Conservation (phyloP, 2,888 invertebrate genomes). For the Diarsia dahlii region DNA sequence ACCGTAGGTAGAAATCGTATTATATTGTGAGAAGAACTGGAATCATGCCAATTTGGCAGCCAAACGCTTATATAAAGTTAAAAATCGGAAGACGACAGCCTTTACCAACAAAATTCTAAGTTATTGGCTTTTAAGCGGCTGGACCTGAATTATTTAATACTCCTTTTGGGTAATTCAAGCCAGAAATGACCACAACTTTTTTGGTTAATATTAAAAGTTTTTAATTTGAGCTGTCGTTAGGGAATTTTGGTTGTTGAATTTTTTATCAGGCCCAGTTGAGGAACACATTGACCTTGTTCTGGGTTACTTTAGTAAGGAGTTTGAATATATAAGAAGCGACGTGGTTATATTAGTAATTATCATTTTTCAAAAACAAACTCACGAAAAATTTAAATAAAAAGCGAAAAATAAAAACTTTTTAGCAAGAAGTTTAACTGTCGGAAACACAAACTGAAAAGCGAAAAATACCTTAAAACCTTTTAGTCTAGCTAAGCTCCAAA, state of each 20-base stretch:
- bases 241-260: not conserved
- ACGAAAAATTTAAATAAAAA: too few relatives aligned
- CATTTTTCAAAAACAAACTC: too few relatives aligned
- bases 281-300: not conserved
- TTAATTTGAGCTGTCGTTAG: not conserved
- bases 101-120: slow-evolving; percentile 42
- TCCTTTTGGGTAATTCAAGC: slow-evolving; percentile 3
- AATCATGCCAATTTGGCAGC: slow-evolving; percentile 57
- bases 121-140: slow-evolving; percentile 41
- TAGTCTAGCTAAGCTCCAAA: too few relatives aligned
- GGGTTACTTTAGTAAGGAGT: too few relatives aligned
- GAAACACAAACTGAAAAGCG: too few relatives aligned
- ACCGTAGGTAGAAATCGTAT: slow-evolving; percentile 28
- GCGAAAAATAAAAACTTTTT: too few relatives aligned
- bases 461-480: too few relatives aligned
- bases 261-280: not conserved
- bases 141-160: slow-evolving; percentile 25
- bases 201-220: too few relatives aligned
- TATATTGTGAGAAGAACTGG: slow-evolving; percentile 38
- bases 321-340: too few relatives aligned
- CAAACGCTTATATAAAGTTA: slow-evolving; percentile 45
- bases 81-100: slow-evolving; percentile 42
- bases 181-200: not conserved
- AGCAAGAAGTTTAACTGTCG: too few relatives aligned
- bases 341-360: too few relatives aligned